These are phyloP conservation scores for Oryzias celebensis DNA, from an alignment of 2,113 vertebrate species.

Conservation along the genomic window DNA sequence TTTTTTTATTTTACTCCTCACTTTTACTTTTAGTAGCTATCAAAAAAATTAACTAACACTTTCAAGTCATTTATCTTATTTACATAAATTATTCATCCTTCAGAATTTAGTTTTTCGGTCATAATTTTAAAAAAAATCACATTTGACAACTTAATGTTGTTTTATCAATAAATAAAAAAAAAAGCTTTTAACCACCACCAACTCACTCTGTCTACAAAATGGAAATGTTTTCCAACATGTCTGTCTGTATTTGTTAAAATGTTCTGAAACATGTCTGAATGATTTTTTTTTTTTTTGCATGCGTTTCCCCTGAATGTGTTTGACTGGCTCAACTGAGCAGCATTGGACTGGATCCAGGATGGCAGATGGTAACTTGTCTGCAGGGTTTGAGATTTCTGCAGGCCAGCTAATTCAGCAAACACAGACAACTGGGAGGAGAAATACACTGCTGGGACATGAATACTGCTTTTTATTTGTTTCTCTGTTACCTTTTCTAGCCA, in stretches of 20 bases:
- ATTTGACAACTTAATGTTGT: too few species aligned
- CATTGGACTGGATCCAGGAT: conserved; percentile 70
- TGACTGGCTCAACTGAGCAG: conserved; percentile 45
- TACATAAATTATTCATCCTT: too few species aligned
- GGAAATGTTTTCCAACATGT: too few species aligned
- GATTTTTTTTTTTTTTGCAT: conserved; percentile 9
- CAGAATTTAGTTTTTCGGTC: too few species aligned
- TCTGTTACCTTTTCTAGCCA: conserved; percentile 8
- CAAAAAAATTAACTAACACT: too few species aligned
- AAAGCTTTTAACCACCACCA: too few species aligned
- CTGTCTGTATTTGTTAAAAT: conserved; percentile 4
- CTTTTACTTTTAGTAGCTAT: too few species aligned
- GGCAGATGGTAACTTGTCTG: conserved; percentile 76
- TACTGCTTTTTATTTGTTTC: conserved; percentile 38
- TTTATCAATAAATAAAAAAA: too few species aligned
- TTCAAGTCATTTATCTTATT: too few species aligned
- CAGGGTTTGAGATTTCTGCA: conserved; percentile 64
- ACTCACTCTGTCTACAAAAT: too few species aligned
- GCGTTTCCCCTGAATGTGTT: conserved; percentile 20
- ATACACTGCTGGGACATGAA: conserved; percentile 25
- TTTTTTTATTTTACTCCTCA: too few species aligned
- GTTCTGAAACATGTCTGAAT: conserved; percentile 7
- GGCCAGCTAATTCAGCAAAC: conserved; percentile 58
- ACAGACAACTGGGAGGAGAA: conserved; percentile 58
- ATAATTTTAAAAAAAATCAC: too few species aligned